Evolutionary conservation across 2,113 vertebrate genomes (phyloP).

Genomic region (Riparia riparia): DNA sequence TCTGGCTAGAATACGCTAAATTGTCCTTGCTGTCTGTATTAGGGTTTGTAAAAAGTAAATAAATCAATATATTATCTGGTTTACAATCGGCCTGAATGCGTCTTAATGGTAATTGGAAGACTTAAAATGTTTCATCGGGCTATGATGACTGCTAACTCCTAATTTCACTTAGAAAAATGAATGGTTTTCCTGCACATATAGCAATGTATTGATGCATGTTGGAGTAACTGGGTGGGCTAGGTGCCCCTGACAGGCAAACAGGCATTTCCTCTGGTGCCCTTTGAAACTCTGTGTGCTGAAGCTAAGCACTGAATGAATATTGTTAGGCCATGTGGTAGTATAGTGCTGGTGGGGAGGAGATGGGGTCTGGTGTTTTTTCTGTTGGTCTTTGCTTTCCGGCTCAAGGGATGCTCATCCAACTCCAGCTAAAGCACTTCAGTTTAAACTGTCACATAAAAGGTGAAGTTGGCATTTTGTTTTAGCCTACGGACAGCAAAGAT

Average conservation of each 20-base stretch:
- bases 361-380: background rate
- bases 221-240: background rate
- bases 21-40: background rate
- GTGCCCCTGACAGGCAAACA: background rate
- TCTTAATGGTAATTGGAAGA: background rate
- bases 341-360: background rate
- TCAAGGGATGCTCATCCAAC: background rate
- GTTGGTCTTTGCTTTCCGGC: background rate
- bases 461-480: background rate
- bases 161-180: background rate
- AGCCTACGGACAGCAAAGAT: background rate
- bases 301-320: background rate
- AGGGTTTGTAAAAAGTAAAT: background rate
- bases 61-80: background rate
- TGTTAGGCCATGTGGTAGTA: background rate
- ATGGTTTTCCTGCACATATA: background rate
- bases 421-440: background rate
- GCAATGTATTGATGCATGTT: accelerated
- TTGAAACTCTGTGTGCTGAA: background rate
- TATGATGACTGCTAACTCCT: background rate
- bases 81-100: background rate
- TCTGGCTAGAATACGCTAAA: background rate
- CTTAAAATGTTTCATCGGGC: background rate
- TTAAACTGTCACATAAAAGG: background rate
- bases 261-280: accelerated